Evolutionary conservation across 2,888 invertebrate genomes (phyloP), one percentile per base, ranked within the genome.

Genomic region (Chaetogeoica ovagalla): DNA sequence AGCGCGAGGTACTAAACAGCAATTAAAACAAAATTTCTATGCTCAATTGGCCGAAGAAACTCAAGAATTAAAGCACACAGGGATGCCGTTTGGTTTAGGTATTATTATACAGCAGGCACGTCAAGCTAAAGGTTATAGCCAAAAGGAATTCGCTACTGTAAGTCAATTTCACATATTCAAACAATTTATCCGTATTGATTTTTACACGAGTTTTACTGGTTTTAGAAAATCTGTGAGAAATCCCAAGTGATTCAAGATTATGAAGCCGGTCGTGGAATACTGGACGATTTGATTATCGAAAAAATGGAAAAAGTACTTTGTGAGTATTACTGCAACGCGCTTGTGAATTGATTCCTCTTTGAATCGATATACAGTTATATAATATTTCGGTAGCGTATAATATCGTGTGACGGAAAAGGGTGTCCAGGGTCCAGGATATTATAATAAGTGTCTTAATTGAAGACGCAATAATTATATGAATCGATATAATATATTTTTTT

Each of bases 21-120:
- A 30, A 30, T 30, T 4, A 30, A 30, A 30, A 30, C 30, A 30
- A 30, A 30, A 4, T 0, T 43, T 43, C 8, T 1, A 43, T 7
- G 96, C 97, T 69, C 97, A 97, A 89, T 90, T 99, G 84, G 98
- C 99, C 87, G 91, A 96, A 84, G 99, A 99, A 89, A 98, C 98
- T 83, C 99, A 99, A 87, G 98, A 98, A 89, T 88, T 99, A 84
- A 94, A 94, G 85, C 98, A 98, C 88, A 96, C 97, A 83, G 93
- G 90, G 84, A 90, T 96, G 81, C 89, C 95, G 30, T 87, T 95
- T 82, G 95, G 95, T 87, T 91, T 98, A 83, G 96, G 97, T 30
- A 94, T 95, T 88, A 88, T 97, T 62, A 98, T 99, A 85, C 97
- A 97, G 89, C 97, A 98, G 88, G 97, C 94, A 60, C 91, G 99